Conservation (phyloP, 2,888 invertebrate species). For the Drosophila neonasuta region DNA sequence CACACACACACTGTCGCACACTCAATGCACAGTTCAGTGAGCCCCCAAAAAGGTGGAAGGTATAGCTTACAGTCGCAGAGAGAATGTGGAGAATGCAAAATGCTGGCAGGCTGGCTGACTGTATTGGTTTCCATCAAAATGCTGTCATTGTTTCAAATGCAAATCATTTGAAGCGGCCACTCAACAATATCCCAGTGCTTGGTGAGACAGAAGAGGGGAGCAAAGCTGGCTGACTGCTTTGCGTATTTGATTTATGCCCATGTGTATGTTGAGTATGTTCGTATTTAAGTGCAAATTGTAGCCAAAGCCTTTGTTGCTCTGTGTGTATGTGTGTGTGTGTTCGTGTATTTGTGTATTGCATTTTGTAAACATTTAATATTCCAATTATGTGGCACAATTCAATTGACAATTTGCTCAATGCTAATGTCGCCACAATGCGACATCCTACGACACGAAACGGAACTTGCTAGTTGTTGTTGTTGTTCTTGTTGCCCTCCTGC, state of each 20-base stretch:
- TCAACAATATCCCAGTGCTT: constrained; percentile 32
- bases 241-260: constrained; percentile 69
- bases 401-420: constrained; percentile 68
- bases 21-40: constrained; percentile 39
- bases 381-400: constrained; percentile 74
- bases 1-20: constrained; percentile 1
- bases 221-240: neutral
- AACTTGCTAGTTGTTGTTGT: neutral
- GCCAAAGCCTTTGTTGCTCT: constrained; percentile 31
- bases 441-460: constrained; percentile 25
- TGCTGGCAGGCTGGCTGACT: constrained; percentile 7
- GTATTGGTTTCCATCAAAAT: constrained; percentile 49
- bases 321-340: constrained; percentile 9
- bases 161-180: constrained; percentile 65
- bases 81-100: too few relatives aligned
- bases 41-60: neutral
- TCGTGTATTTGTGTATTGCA: constrained; percentile 66
- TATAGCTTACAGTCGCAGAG: neutral
- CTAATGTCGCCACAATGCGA: constrained; percentile 54
- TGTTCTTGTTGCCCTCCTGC: constrained; percentile 3
- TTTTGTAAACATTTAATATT: constrained; percentile 77
- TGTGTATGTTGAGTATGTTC: constrained; percentile 42
- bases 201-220: too few relatives aligned
- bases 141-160: constrained; percentile 70
- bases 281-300: constrained; percentile 73